Base-by-base conservation (phyloP, 2,888 invertebrate genomes). In the Micoletzkya japonica region DNA sequence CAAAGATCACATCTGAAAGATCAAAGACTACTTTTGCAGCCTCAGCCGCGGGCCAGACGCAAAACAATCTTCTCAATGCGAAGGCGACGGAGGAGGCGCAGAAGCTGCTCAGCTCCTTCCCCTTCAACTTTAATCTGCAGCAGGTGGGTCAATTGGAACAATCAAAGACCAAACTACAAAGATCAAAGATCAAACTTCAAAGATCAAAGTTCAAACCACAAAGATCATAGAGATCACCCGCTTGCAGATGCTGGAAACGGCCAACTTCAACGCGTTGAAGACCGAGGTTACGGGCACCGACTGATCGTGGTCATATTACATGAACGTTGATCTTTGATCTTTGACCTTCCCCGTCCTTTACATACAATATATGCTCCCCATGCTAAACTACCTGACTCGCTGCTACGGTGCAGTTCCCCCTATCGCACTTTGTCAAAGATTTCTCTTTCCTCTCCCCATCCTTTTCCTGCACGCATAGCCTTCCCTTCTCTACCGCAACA, bases 81-180 rank as follows among this genome's bases (percentile, higher is more conserved):
- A 61, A 73, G 26, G 70, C 72, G 28, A 66, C 72, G 14, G 77
- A 76, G 64, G 79, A 72, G 2, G 36, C 76, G 0, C 70, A 75
- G 6, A 73, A 74, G 67, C 76, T 75, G 1, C 61, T 76, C 2
- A 68, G 76, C 44, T 69, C 72, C 39, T 72, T 78, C 52, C 75
- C 76, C 17, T 66, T 78, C 58, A 69, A 58, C 26, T 70, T 74
- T 58, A 78, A 78, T 58, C 57, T 79, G 1, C 79, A 79, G 70
- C 79, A 79, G 74, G 74, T 74, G 52, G n/a, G 7, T 32, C 50
- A 6, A 7, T 34, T 60, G 34, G 14, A 59, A 7, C 14, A 32
- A 59, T 10, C 17, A 39, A 10, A 10, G 17, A 17, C 39, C 17
- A 7, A 17, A 17, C 7, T 10, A 39, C 39, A 39, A 17, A 17